These are phyloP conservation scores for Bergia sp. DNA, from an alignment of 92 coral and sea anemone species.

Conservation along the genomic window DNA sequence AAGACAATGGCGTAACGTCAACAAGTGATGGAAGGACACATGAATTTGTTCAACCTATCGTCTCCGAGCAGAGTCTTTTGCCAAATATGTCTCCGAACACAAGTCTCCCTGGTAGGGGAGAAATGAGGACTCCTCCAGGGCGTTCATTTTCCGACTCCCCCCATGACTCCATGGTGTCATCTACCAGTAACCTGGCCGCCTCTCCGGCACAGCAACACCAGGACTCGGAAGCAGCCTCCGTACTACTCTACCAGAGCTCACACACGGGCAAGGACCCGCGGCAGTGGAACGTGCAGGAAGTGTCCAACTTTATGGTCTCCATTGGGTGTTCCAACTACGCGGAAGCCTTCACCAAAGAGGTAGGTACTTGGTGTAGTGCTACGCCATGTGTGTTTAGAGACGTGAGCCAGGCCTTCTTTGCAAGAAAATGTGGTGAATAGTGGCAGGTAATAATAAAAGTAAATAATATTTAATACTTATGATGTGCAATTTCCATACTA, in stretches of 20 bases:
- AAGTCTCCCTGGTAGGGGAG: conserved; percentile 35
- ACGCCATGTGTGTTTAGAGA: no score
- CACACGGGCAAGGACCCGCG: conserved; percentile 90
- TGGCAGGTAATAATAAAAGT: neutral
- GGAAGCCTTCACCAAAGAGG: conserved; percentile 92
- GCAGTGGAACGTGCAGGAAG: conserved; percentile 93
- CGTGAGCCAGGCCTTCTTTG: neutral
- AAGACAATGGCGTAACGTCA: conserved; percentile 91
- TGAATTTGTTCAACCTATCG: conserved; percentile 19
- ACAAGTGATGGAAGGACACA: conserved; percentile 81
- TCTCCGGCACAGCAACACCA: conserved; percentile 69
- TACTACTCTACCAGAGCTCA: conserved; percentile 83
- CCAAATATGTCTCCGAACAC: conserved; percentile 26
- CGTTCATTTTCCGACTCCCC: conserved; percentile 70
- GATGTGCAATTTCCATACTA: no score
- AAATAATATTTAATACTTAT: no score
- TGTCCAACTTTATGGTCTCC: conserved; percentile 83
- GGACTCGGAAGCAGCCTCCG: conserved; percentile 91
- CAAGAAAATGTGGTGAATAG: neutral
- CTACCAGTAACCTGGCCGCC: conserved; percentile 84
- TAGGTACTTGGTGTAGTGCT: neutral
- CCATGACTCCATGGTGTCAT: conserved; percentile 89
- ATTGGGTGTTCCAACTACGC: conserved; percentile 95
- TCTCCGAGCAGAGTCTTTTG: conserved; percentile 30
- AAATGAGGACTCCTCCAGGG: conserved; percentile 51